These are phyloP conservation scores for Plusia festucae DNA, from an alignment of 2,888 invertebrate species.

Conservation along the genomic window DNA sequence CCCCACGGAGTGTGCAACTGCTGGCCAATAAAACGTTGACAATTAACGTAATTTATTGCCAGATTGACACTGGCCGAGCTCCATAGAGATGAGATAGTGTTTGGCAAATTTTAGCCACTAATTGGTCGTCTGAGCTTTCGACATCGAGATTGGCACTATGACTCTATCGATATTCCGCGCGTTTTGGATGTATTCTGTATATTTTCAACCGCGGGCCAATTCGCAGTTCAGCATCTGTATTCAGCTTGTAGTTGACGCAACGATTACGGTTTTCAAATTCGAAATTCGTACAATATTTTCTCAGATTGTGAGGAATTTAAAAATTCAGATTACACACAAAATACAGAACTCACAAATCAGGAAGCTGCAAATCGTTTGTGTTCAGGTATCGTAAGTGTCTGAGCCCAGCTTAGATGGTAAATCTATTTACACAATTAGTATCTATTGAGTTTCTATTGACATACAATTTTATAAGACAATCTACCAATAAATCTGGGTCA, in stretches of 20 bases:
- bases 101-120: conserved; percentile 45
- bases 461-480: conserved; percentile 23
- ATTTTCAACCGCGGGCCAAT: not conserved
- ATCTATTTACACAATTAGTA: not conserved
- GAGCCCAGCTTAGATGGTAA: not conserved
- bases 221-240: conserved; percentile 1
- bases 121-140: conserved; percentile 37
- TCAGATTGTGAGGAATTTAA: not conserved
- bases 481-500: conserved; percentile 63
- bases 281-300: not conserved
- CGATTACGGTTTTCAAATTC: not conserved
- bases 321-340: not conserved
- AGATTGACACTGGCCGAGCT: conserved; percentile 64
- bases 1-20: conserved; percentile 61
- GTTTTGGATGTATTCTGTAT: not conserved
- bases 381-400: not conserved
- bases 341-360: not conserved
- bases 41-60: conserved; percentile 75
- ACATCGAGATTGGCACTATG: conserved; percentile 23
- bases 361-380: not conserved
- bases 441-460: conserved; percentile 14
- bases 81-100: conserved; percentile 51
- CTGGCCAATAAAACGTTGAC: conserved; percentile 77
- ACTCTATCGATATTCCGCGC: conserved; percentile 26
- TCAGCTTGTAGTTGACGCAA: not conserved